Percentiles rank a stretch among this genome's conserved stretches.
Evolutionary conservation across 2,797 vertebrate species (phyloP).

Genomic region (Leucoraja ocellata): DNA sequence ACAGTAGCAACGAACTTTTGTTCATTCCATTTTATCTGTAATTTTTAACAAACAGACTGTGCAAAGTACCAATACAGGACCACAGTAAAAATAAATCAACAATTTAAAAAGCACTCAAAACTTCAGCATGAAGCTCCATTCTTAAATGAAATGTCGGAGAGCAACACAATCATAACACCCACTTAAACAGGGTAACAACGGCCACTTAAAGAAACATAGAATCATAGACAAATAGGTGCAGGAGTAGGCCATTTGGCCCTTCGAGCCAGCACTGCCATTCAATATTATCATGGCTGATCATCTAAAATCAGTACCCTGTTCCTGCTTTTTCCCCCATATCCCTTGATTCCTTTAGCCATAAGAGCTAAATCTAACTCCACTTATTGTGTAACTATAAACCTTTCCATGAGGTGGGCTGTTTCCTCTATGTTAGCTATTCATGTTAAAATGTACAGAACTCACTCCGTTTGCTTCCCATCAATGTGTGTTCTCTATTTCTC

Average conservation of each 20-base stretch:
- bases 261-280: no score
- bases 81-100: neutral
- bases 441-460: neutral
- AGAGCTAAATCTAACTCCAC: no score
- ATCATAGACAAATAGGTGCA: no score
- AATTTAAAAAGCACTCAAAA: neutral
- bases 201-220: neutral
- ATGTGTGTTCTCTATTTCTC: neutral
- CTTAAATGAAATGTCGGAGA: neutral
- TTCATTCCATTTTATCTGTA: neutral
- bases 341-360: no score
- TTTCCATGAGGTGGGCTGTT: neutral
- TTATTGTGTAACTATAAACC: neutral
- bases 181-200: neutral
- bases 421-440: neutral
- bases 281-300: no score
- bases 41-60: neutral
- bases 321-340: no score
- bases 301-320: no score
- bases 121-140: neutral
- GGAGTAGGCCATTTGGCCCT: no score
- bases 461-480: neutral
- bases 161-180: neutral
- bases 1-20: neutral
- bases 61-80: neutral